A percentile compares a stretch with the other conserved stretches of the same genome.
Conservation (phyloP, 2,797 vertebrate species). For the Anniella stebbinsi region DNA sequence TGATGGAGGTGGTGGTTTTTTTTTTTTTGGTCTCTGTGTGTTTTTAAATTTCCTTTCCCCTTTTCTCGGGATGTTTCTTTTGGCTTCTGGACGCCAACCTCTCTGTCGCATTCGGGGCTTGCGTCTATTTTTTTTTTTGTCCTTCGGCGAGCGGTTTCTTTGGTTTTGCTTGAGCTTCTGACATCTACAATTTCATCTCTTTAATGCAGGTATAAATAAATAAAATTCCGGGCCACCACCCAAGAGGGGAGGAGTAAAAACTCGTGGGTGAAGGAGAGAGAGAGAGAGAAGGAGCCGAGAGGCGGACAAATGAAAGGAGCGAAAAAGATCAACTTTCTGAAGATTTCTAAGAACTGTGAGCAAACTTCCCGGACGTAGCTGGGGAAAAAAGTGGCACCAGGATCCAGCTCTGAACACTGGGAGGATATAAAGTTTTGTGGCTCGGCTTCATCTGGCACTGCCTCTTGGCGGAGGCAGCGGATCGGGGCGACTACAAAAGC, state of each 20-base stretch:
- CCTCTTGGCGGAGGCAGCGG: slow-evolving; percentile 21
- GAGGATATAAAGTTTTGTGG: slow-evolving; percentile 8
- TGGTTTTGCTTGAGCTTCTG: background rate
- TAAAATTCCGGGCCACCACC: slow-evolving; percentile 15
- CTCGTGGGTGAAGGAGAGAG: background rate
- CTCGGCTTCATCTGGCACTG: slow-evolving; percentile 11
- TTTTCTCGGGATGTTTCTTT: slow-evolving; percentile 29
- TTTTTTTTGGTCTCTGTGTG: background rate
- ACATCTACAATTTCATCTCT: background rate
- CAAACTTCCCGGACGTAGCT: background rate
- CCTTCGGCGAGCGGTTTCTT: background rate
- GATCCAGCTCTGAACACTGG: background rate
- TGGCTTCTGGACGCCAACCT: background rate
- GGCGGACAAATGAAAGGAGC: background rate
- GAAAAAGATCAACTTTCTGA: background rate
- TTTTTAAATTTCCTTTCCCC: background rate
- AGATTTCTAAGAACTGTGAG: slow-evolving; percentile 4
- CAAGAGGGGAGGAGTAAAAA: slow-evolving; percentile 27
- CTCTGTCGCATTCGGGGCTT: background rate
- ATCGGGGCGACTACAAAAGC: slow-evolving; percentile 37
- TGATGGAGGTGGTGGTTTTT: background rate
- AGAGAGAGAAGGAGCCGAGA: background rate
- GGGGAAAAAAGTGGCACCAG: slow-evolving; percentile 19
- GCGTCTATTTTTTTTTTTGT: background rate
- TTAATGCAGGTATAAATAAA: slow-evolving; percentile 47